These are phyloP conservation scores for Lordiphosa collinella DNA, from an alignment of 1,140 invertebrate genomes.

Conservation along the genomic window DNA sequence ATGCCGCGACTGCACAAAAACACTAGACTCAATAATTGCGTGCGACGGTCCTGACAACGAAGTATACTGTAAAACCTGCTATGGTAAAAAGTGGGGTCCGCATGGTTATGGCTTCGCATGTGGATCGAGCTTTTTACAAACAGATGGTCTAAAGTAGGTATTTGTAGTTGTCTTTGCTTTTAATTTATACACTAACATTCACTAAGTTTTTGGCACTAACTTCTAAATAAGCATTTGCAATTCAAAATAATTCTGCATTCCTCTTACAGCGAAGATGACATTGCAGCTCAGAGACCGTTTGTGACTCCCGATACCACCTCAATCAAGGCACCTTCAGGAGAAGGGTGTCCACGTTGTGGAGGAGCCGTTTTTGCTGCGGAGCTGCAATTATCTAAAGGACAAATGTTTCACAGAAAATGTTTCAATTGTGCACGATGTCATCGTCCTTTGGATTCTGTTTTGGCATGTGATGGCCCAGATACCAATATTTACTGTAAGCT, in stretches of 20 bases:
- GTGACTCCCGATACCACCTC: slow-evolving; percentile 92
- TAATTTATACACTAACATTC: no score
- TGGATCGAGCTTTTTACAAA: slow-evolving; percentile 95
- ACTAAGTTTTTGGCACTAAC: no score
- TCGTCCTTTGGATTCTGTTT: slow-evolving; percentile 94
- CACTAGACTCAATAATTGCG: slow-evolving; percentile 94
- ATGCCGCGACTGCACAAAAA: slow-evolving; percentile 94
- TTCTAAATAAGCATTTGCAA: no score
- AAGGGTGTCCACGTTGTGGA: slow-evolving; percentile 94
- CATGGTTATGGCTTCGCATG: slow-evolving; percentile 97
- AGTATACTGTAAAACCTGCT: slow-evolving; percentile 86
- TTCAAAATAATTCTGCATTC: background rate
- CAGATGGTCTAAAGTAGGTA: slow-evolving; percentile 87
- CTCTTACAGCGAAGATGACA: slow-evolving; percentile 16
- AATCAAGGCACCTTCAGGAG: slow-evolving; percentile 91
- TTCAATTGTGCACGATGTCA: slow-evolving; percentile 96
- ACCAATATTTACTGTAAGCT: slow-evolving; percentile 93
- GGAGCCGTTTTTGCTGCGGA: slow-evolving; percentile 96
- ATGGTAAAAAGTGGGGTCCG: slow-evolving; percentile 94
- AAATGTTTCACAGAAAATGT: slow-evolving; percentile 96
- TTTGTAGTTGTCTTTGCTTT: background rate
- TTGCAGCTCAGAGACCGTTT: slow-evolving; percentile 83
- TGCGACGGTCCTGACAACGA: slow-evolving; percentile 94
- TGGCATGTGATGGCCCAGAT: slow-evolving; percentile 93
- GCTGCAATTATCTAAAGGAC: slow-evolving; percentile 94